Percentiles rank a stretch among this genome's conserved stretches.
phyloP scores from a whole-genome alignment of 2,113 vertebrate genomes.

The Malurus alboscapulatus region DNA sequence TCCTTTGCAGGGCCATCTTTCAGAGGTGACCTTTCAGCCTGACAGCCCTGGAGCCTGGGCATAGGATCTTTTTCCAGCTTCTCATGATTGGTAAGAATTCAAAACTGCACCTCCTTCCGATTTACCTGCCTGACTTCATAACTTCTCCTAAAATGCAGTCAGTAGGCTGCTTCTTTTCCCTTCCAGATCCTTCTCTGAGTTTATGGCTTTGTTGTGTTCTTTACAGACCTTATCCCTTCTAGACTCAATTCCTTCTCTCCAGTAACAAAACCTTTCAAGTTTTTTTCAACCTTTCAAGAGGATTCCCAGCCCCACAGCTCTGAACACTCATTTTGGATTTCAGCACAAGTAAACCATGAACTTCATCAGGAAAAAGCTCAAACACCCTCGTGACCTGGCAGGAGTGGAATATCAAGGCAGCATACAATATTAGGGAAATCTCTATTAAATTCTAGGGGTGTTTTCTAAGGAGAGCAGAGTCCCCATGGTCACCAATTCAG shows the following conservation, averaged over 20 bases:
- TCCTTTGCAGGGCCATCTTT: constrained; percentile 51
- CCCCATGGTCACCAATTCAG: not conserved
- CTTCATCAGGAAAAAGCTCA: not conserved
- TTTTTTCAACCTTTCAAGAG: too few species aligned
- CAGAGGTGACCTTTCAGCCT: constrained; percentile 60
- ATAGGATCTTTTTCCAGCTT: not conserved
- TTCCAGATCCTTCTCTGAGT: not conserved
- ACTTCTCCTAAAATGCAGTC: not conserved
- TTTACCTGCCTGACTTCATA: not conserved
- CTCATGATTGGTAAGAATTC: not conserved
- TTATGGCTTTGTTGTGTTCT: not conserved
- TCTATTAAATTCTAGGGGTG: not conserved
- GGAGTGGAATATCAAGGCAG: not conserved
- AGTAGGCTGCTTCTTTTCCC: not conserved
- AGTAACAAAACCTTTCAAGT: not conserved
- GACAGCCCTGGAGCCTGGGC: constrained; percentile 10
- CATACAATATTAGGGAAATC: not conserved
- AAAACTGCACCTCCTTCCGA: not conserved
- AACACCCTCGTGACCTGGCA: not conserved
- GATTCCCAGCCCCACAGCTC: not conserved
- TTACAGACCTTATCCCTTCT: not conserved
- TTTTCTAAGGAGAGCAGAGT: not conserved
- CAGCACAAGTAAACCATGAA: not conserved
- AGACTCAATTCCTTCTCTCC: not conserved
- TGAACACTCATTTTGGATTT: not conserved